phyloP scores from a whole-genome alignment of 2,888 invertebrate species.

The Tortrix viridana region DNA sequence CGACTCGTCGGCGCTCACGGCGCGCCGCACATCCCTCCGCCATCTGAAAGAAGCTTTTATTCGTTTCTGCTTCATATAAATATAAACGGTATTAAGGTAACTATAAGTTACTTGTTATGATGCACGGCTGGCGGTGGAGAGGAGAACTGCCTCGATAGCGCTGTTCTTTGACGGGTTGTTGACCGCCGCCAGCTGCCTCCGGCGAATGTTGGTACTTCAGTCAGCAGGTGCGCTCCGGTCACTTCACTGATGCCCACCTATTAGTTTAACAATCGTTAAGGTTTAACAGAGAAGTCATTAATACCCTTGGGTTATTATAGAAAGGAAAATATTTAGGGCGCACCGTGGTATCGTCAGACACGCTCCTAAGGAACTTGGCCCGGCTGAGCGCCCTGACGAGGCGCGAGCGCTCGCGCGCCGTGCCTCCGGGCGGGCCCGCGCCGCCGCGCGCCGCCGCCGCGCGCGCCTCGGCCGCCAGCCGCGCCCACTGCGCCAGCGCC shows the following conservation, averaged over 20 bases:
- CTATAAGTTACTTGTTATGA: constrained; percentile 53
- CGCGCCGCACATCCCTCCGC: constrained; percentile 70
- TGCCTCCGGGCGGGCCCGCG: constrained; percentile 77
- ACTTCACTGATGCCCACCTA: constrained; percentile 71
- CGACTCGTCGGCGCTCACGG: constrained; percentile 72
- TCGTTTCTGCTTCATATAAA: neutral
- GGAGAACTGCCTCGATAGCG: constrained; percentile 68
- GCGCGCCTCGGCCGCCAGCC: constrained; percentile 69
- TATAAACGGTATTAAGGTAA: neutral
- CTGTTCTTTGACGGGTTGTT: constrained; percentile 51
- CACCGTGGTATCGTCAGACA: constrained; percentile 65
- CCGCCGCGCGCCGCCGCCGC: constrained; percentile 69
- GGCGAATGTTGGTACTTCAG: constrained; percentile 69
- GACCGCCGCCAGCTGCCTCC: constrained; percentile 72
- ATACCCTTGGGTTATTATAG: no score
- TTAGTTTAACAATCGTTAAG: neutral
- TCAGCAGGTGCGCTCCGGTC: constrained; percentile 70
- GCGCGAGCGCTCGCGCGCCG: constrained; percentile 80
- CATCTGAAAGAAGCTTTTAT: constrained; percentile 50
- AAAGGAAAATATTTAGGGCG: no score
- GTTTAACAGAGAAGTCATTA: neutral
- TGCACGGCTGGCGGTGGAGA: constrained; percentile 69
- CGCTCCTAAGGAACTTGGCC: constrained; percentile 57
- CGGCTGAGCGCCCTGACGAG: constrained; percentile 66
- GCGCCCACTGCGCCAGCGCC: constrained; percentile 66